Evolutionary conservation across 2,113 vertebrate species (phyloP).

Genomic region (Leptobrachium leishanense): DNA sequence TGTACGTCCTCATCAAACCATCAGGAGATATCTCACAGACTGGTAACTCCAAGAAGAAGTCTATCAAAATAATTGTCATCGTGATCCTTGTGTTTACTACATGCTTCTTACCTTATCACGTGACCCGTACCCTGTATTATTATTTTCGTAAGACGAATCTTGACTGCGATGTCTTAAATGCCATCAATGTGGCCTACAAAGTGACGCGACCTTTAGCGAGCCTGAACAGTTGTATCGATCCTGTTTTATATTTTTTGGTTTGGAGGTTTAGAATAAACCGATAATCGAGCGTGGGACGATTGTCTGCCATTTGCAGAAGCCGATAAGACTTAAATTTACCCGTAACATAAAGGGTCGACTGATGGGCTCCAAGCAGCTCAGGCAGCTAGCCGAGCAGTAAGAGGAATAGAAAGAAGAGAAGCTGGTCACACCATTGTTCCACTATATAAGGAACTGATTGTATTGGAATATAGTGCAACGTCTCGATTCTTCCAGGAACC

Average conservation of each 20-base stretch:
- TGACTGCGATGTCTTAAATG: constrained; percentile 77
- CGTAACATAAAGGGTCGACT: too few species aligned
- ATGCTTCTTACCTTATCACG: constrained; percentile 93
- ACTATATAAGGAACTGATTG: too few species aligned
- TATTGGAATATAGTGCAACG: too few species aligned
- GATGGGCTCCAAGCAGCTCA: too few species aligned
- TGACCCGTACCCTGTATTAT: constrained; percentile 92
- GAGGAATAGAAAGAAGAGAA: too few species aligned
- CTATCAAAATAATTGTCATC: constrained; percentile 90
- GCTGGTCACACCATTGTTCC: too few species aligned
- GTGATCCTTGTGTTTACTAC: constrained; percentile 84
- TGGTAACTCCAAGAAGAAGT: constrained; percentile 82
- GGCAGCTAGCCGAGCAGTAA: too few species aligned
- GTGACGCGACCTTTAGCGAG: constrained; percentile 88
- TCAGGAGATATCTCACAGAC: constrained; percentile 59
- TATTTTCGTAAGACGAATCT: constrained; percentile 80
- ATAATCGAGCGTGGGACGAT: background rate
- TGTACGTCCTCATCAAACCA: constrained; percentile 75
- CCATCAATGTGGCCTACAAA: constrained; percentile 87
- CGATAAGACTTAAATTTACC: too few species aligned
- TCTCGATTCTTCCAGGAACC: too few species aligned
- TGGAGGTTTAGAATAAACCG: constrained; percentile 57
- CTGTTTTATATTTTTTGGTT: constrained; percentile 89
- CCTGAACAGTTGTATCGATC: constrained; percentile 92
- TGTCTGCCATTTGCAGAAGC: too few species aligned